Base-by-base conservation (phyloP, 2,888 invertebrate species). In the Antheraea assamensis region DNA sequence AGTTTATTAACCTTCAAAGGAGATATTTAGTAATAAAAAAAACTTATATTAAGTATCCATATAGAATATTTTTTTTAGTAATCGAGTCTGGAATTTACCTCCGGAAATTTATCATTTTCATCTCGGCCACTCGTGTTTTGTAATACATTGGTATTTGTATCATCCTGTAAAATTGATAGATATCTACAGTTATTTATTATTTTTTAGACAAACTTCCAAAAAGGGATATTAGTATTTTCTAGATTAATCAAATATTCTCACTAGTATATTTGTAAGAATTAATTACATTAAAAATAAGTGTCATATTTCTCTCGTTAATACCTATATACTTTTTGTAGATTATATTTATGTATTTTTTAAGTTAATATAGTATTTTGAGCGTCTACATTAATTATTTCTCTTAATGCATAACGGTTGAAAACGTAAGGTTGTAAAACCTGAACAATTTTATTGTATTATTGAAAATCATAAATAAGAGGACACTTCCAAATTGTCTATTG, bases 1-100 rank as follows among this genome's bases (percentile, higher is more conserved):
- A 93, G 85, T 76, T 85, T 88, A 3, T 80, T 73, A 70, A 90
- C 76, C 93, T 93, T 64, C 17, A 30, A 64, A 17, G 1, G 30
- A 30, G 3, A 64, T 17, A 10, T 30, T 17, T 64, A 30, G 2
- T 17, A 64, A 15, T 42, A 13, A 30, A 64, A 64, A 4, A 4
- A 17, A 64, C 17, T 64, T 64, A 24, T 13, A 24, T 64, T 64
- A 30, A 27, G n/a, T n/a, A n/a, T n/a, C n/a, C n/a, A n/a, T n/a
- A 15, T 4, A 30, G 17, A 27, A 64, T 15, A 64, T 2, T 64
- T 17, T 17, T n/a, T 3, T 64, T 64, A 64, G 3, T 71, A 35
- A 64, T 5, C n/a, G 4, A n/a, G n/a, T 24, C 15, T 31, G 31
- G 19, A 21, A 68, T n/a, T 35, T 68, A 68, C 68, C 68, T 68